Base-by-base conservation (phyloP, 2,888 invertebrate species). In the Idaea aversata region DNA sequence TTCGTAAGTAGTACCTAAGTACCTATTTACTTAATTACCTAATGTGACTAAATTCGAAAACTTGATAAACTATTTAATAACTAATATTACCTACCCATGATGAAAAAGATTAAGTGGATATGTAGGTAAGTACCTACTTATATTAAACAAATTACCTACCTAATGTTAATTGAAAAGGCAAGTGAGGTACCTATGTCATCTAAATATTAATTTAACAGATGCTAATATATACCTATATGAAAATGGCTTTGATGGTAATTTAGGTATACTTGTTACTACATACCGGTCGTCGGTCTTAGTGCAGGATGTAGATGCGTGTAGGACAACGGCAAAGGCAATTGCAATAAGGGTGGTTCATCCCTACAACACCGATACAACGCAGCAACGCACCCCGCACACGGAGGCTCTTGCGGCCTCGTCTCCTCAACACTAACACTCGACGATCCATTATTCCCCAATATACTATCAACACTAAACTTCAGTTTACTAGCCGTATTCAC, bases 391-490 rank as follows among this genome's bases (percentile, higher is more conserved):
- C 94, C 95, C 15, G 95, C 94, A 75, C 95, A 95, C 15, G 95
- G 87, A 72, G 93, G 84, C 80, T 89, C 88, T 72, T 88, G 87
- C 16, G 71, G 67, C 38, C 85, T 75, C 74, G 82, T 65, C 75
- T 86, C 70, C 78, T 88, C 77, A 35, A 69, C 69, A 69, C 68
- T 69, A 65, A 69, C 72, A 64, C 71, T 71, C 25, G 70, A 69
- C 47, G 72, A 69, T 13, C 82, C 81, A 75, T 93, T 94, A 66
- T 88, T 92, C 15, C 95, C 94, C 65, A 96, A 82, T 73, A 96
- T 94, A 78, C 95, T 93, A 77, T 96, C 96, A 70, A 96, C 95
- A 77, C 96, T 95, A 80, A 96, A 96, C 90, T 95, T 96, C 71
- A 95, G 83, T 76, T 93, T 93, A 72, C 79, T 47, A 13, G 47